Percentiles rank a stretch among this genome's conserved stretches.
Evolutionary conservation across 2,888 invertebrate species (phyloP).

Genomic region (Orthonevra nobilis): DNA sequence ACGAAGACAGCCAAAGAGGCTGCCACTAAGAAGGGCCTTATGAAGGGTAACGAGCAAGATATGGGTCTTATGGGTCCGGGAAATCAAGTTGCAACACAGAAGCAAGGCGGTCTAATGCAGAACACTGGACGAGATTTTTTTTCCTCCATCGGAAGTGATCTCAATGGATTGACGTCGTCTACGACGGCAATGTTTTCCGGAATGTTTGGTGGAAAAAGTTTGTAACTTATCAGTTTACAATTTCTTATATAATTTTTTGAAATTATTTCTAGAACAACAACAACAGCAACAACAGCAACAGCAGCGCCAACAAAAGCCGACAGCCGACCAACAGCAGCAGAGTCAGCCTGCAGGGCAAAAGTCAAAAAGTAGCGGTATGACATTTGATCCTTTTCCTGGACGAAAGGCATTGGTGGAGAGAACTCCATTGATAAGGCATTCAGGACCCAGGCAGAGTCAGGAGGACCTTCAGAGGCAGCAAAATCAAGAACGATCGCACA

Average conservation of each 20-base stretch:
- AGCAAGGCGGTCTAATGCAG: conserved; percentile 80
- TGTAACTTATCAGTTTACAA: conserved; percentile 71
- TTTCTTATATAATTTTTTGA: conserved; percentile 1
- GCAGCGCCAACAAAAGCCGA: conserved; percentile 66
- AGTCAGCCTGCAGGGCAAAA: conserved; percentile 72
- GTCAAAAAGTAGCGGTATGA: conserved; percentile 81
- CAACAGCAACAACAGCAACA: conserved; percentile 68
- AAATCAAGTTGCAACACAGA: conserved; percentile 77
- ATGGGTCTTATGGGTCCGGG: conserved; percentile 71
- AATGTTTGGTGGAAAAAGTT: conserved; percentile 90
- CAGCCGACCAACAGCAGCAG: conserved; percentile 74
- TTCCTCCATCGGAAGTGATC: conserved; percentile 94
- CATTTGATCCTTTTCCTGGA: conserved; percentile 89
- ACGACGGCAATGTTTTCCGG: conserved; percentile 97
- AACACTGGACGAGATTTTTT: conserved; percentile 90
- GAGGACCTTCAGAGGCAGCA: conserved; percentile 86
- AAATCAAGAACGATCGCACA: conserved; percentile 86
- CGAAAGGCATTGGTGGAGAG: conserved; percentile 93
- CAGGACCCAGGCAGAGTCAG: conserved; percentile 84
- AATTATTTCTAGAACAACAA: conserved; percentile 73
- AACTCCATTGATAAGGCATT: conserved; percentile 92
- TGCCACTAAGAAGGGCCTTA: conserved; percentile 88
- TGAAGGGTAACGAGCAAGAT: conserved; percentile 83
- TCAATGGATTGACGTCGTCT: conserved; percentile 95
- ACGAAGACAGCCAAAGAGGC: conserved; percentile 95